Evolutionary conservation across 2,113 vertebrate genomes (phyloP).

Genomic region (Apaloderma vittatum): DNA sequence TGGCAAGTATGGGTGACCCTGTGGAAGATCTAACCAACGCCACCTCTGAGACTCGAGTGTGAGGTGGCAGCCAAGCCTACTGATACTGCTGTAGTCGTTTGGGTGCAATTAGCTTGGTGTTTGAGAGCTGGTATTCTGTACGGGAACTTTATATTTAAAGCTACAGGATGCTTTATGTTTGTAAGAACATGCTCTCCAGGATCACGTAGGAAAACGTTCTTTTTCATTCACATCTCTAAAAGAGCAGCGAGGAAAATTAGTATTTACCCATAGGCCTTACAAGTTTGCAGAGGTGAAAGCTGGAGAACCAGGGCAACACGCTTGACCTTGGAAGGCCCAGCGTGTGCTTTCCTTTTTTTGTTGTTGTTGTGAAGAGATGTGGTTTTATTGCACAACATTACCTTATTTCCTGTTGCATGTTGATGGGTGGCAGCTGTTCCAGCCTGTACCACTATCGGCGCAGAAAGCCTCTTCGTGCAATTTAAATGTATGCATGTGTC

Average conservation of each 20-base stretch:
- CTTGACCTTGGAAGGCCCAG: background rate
- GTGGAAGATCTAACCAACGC: background rate
- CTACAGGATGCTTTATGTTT: background rate
- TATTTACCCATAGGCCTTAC: background rate
- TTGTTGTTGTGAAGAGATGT: background rate
- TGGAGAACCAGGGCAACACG: background rate
- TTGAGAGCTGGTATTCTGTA: background rate
- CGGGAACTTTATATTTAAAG: background rate
- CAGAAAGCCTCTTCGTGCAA: slow-evolving; percentile 5
- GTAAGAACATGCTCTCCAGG: background rate
- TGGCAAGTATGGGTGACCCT: background rate
- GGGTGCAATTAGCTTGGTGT: background rate
- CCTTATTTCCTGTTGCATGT: slow-evolving; percentile 7
- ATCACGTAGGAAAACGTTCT: background rate
- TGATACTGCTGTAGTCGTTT: background rate
- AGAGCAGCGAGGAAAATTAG: background rate
- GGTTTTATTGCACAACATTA: background rate
- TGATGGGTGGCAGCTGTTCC: slow-evolving; percentile 40
- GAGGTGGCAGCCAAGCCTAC: background rate
- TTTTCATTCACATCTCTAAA: background rate
- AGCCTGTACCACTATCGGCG: background rate
- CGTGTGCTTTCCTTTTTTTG: background rate
- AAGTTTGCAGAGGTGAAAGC: background rate
- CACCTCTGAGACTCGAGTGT: background rate
- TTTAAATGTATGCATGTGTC: background rate